A percentile compares a stretch with the other conserved stretches of the same genome.
These are phyloP conservation scores for Centropus unirufus DNA, from an alignment of 2,113 vertebrate species.

Conservation along the genomic window DNA sequence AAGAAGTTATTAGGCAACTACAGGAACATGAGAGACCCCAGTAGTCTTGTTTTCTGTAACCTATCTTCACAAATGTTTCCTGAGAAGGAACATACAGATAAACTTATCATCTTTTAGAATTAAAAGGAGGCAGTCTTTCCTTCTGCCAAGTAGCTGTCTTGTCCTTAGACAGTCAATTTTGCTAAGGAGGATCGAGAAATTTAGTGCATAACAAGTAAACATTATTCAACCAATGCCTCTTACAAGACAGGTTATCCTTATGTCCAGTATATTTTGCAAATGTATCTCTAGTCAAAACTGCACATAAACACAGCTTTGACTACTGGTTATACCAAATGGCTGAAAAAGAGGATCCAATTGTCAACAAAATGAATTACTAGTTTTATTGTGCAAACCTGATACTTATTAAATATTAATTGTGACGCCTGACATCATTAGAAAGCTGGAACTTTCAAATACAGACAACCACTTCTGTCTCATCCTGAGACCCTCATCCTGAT, in stretches of 20 bases:
- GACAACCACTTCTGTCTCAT: background rate
- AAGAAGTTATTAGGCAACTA: background rate
- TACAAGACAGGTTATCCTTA: background rate
- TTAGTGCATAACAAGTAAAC: background rate
- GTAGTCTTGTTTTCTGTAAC: background rate
- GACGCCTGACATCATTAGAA: background rate
- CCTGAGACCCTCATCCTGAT: background rate
- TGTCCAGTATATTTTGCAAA: background rate
- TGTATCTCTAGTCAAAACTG: background rate
- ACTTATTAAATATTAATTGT: background rate
- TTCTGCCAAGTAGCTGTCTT: background rate
- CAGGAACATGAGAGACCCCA: background rate
- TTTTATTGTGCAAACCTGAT: background rate
- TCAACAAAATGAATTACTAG: background rate
- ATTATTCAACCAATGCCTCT: background rate
- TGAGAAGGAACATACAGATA: background rate
- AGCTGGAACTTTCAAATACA: background rate
- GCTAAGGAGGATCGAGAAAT: background rate
- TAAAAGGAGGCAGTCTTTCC: slow-evolving; percentile 14
- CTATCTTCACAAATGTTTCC: background rate
- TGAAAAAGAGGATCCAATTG: background rate
- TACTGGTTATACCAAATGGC: background rate
- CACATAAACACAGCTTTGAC: background rate
- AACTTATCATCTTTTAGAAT: background rate
- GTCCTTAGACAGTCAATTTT: slow-evolving; percentile 13